Evolutionary conservation across 2,113 vertebrate genomes (phyloP).

Genomic region (Butastur rufipennis): DNA sequence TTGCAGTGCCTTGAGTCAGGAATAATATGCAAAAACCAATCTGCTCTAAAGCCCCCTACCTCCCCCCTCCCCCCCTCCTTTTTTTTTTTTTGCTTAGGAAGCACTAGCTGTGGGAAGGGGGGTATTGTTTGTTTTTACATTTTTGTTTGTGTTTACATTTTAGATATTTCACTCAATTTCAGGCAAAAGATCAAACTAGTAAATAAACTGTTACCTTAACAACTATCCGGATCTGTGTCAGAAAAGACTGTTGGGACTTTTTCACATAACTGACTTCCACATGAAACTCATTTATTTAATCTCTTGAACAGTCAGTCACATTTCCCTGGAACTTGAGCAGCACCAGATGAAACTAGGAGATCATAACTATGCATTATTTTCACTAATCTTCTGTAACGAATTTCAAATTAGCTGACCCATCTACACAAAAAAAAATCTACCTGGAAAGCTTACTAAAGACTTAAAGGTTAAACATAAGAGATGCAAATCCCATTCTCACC

Average conservation of each 20-base stretch:
- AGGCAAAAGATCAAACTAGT: not conserved
- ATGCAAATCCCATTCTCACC: not conserved
- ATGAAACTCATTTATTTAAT: not conserved
- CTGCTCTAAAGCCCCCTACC: not conserved
- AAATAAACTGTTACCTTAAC: not conserved
- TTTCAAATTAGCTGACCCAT: not conserved
- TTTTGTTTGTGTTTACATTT: not conserved
- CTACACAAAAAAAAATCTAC: not conserved
- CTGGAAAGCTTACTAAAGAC: not conserved
- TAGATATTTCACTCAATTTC: not conserved
- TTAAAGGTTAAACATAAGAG: not conserved
- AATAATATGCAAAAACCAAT: not conserved
- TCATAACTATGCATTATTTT: not conserved
- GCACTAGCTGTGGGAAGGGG: not conserved
- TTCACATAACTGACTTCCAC: not conserved
- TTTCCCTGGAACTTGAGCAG: not conserved
- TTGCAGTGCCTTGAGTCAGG: not conserved
- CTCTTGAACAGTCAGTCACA: not conserved
- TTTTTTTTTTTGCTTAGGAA: not conserved
- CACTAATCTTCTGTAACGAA: not conserved
- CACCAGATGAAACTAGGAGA: not conserved
- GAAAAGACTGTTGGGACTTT: not conserved
- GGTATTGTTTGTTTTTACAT: not conserved
- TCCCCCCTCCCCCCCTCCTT: rapidly evolving
- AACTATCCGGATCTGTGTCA: not conserved